Base-by-base conservation (phyloP, 2,888 invertebrate genomes). In the Melanostoma scalare region DNA sequence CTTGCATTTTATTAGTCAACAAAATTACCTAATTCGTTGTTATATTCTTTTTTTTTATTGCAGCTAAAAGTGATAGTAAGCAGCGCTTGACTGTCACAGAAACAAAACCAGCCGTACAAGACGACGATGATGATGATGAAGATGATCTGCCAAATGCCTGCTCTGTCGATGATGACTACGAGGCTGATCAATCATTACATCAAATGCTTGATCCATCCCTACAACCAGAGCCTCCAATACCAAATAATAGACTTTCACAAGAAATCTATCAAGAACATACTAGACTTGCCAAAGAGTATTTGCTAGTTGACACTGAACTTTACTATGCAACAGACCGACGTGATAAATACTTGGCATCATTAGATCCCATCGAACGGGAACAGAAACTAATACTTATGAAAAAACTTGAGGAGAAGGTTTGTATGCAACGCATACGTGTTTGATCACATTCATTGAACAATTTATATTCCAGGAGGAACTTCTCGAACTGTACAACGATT, bases 201-300 rank as follows among this genome's bases (percentile, higher is more conserved):
- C 94, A 95, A 90, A 94, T 96, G 91, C 92, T 97, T 86, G 96
- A 96, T 90, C 94, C 95, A 0, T 95, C 96, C 88, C 92, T 97
- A 73, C 93, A 96, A 87, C 98, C 98, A 2, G 94, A 96, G 86
- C 95, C 96, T 46, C 98, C 98, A 10, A 96, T 96, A 92, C 93
- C 94, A 87, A 93, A 92, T 87, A 94, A 94, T 88, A 94, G 94
- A 20, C 94, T 96, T 90, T 98, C 98, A 67, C 94, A 96, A 90
- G 93, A 95, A 86, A 96, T 98, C 88, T 98, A 96, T 89, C 95
- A 97, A 86, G 96, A 97, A 88, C 98, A 98, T 90, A 96, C 96
- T 89, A 93, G 96, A 91, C 92, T 97, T 86, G 97, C 97, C 74
- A 95, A 96, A 90, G 96, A 98, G 91, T 97, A 96, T 92, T 93